Conservation (phyloP, 2,888 invertebrate genomes). For the Netelia fuscicornis region DNA sequence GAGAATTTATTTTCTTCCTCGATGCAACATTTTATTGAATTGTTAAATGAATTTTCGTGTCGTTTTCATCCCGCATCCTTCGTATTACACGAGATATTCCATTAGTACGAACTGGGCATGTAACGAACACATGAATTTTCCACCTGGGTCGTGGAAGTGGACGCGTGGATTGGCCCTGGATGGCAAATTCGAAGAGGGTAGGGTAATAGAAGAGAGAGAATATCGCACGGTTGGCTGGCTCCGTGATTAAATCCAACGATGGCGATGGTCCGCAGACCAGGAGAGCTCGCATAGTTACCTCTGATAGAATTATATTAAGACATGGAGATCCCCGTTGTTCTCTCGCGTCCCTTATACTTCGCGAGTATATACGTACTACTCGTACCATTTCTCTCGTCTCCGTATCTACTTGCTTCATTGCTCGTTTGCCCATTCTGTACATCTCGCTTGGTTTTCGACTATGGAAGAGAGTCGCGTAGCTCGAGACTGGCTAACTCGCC, state of each 20-base stretch:
- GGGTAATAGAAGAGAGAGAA: conserved; percentile 74
- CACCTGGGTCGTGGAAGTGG: conserved; percentile 56
- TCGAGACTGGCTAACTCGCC: conserved; percentile 20
- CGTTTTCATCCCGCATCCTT: neutral
- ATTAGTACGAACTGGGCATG: conserved; percentile 34
- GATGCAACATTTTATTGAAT: neutral
- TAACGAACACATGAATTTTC: conserved; percentile 55
- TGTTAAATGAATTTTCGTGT: neutral
- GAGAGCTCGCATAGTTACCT: conserved; percentile 82
- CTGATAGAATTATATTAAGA: conserved; percentile 84
- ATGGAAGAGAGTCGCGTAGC: conserved; percentile 31
- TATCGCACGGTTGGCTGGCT: conserved; percentile 82
- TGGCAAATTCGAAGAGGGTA: conserved; percentile 53
- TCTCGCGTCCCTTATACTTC: conserved; percentile 83
- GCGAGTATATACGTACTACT: conserved; percentile 82
- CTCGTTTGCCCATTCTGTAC: conserved; percentile 70
- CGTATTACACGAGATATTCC: neutral
- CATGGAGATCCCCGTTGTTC: conserved; percentile 81
- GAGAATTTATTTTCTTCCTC: neutral
- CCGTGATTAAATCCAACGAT: conserved; percentile 84
- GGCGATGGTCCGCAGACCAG: conserved; percentile 79
- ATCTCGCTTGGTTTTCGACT: conserved; percentile 60
- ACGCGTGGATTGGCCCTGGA: conserved; percentile 43
- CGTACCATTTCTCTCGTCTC: conserved; percentile 62
- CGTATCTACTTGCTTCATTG: conserved; percentile 56